Evolutionary conservation across 2,113 vertebrate genomes (phyloP), one percentile per base, ranked within the genome.

Genomic region (Saguinus midas): DNA sequence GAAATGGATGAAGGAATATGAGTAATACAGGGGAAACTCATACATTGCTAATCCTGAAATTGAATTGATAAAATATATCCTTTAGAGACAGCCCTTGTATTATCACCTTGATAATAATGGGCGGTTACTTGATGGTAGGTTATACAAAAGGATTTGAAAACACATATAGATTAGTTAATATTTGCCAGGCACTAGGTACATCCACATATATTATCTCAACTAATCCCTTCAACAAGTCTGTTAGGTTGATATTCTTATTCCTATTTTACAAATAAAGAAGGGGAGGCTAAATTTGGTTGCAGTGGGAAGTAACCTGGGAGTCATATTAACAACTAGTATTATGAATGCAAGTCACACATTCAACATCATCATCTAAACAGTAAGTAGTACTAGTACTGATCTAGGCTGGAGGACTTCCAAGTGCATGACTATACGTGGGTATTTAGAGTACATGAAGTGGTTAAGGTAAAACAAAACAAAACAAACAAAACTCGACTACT

Each of bases 191-290:
- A 25, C 12, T 81, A 90, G 48, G 25, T 87, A 82, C 29, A 90
- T 92, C 37, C 52, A 91, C 16, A 66, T 81, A 20, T 43, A 94
- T 80, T 32, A 94, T 70, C 32, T 94, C 27, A 95, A 58, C 18
- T 84, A 66, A 73, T 81, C 27, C 25, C 35, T 68, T 32, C 18
- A 80, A 91, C 35, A 96, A 64, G 11, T 16, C 3, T 78, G 3
- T 76, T 76, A 52, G 9, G 37, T 79, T 75, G 83, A 89, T 66
- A 86, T 43, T 91, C 58, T 87, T 35, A 90, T 57, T 21, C n/a
- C 57, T 37, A 87, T 95, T 95, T 92, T 92, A 92, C 35, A 95
- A 81, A 92, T 70, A 66, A 95, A 83, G 48, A 52, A 85, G 37
- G 58, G 57, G 29, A 87, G 35, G 32, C 29, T 37, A 40, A 83